Conservation (phyloP, 2,888 invertebrate genomes). For the Agrotis puta region DNA sequence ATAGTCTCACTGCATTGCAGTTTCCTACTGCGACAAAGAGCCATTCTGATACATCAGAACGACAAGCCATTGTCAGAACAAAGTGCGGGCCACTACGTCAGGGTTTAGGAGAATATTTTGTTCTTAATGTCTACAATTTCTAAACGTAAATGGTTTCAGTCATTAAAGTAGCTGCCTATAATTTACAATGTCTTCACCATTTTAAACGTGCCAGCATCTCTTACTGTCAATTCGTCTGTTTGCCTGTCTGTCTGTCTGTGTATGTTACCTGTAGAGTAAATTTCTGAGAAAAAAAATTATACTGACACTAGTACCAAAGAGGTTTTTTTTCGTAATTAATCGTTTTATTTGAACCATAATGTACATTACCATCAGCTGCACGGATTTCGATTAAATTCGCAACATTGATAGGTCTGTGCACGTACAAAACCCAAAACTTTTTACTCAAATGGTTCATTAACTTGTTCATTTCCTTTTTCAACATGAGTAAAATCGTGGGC, state of each 20-base stretch:
- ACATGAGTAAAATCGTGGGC: too few species aligned
- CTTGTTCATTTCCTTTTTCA: not conserved
- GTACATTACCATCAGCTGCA: not conserved
- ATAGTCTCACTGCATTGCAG: constrained; percentile 73
- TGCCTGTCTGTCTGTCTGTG: not conserved
- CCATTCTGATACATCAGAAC: constrained; percentile 71
- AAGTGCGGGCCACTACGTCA: constrained; percentile 53
- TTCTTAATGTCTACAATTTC: not conserved
- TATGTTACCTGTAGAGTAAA: not conserved
- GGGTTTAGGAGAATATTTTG: constrained; percentile 5
- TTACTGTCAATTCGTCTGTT: too few species aligned
- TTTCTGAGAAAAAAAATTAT: too few species aligned
- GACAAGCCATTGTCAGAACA: constrained; percentile 65
- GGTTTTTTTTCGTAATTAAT: too few species aligned
- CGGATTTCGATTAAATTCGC: not conserved
- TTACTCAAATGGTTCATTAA: too few species aligned
- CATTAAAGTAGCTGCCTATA: not conserved
- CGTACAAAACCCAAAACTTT: too few species aligned
- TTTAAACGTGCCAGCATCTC: not conserved
- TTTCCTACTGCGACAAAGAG: constrained; percentile 69
- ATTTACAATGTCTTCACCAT: not conserved
- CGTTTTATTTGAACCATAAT: too few species aligned
- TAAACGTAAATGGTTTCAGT: not conserved
- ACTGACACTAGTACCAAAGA: too few species aligned
- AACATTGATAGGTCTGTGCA: not conserved